phyloP scores from a whole-genome alignment of 2,888 invertebrate genomes.

The Desoria tigrina region DNA sequence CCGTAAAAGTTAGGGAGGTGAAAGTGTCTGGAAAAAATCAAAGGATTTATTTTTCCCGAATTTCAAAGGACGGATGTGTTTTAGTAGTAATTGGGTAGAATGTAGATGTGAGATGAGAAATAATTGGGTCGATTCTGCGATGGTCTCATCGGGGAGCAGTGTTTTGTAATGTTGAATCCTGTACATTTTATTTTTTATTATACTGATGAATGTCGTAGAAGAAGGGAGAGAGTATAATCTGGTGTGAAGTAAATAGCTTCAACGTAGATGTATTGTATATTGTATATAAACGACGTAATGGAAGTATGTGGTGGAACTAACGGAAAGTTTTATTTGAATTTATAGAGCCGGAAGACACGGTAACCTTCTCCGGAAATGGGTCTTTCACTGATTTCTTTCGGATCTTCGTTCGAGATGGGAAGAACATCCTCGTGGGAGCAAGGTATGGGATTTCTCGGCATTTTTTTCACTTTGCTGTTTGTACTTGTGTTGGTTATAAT shows the following conservation, averaged over 20 bases:
- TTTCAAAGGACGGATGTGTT: neutral
- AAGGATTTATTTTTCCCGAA: too few species aligned
- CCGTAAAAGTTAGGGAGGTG: too few species aligned
- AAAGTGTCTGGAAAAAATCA: too few species aligned
- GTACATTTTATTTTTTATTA: too few species aligned
- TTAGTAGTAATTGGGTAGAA: neutral
- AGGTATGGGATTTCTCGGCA: slow-evolving; percentile 30
- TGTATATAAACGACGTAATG: neutral
- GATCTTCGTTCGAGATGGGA: slow-evolving; percentile 53
- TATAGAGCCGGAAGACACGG: slow-evolving; percentile 52
- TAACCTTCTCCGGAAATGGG: slow-evolving; percentile 52
- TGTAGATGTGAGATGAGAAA: slow-evolving; percentile 20
- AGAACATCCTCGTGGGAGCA: slow-evolving; percentile 51
- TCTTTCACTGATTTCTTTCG: slow-evolving; percentile 52
- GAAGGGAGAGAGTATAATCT: neutral
- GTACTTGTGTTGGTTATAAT: too few species aligned
- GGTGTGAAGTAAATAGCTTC: neutral
- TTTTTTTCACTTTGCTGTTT: too few species aligned
- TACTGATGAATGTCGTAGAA: too few species aligned
- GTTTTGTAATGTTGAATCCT: too few species aligned
- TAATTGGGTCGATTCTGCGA: slow-evolving; percentile 25
- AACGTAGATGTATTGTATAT: neutral
- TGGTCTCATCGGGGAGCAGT: neutral
- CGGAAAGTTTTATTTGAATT: slow-evolving; percentile 10
- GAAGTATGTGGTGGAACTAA: neutral